Evolutionary conservation across 2,113 vertebrate genomes (phyloP).

Genomic region (Choloepus hoffmanni): DNA sequence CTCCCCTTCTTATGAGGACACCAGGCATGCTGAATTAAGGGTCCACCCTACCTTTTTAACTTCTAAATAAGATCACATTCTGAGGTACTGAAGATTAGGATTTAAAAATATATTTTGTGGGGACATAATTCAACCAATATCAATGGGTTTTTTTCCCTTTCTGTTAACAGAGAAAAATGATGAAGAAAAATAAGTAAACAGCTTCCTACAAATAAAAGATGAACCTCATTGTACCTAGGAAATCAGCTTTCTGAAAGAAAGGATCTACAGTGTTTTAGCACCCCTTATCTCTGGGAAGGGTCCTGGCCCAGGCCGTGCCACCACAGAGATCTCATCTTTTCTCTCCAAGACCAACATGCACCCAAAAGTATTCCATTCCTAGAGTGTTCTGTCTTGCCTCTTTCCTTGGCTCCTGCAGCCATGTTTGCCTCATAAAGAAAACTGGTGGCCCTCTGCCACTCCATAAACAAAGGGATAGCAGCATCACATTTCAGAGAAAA

Average conservation of each 20-base stretch:
- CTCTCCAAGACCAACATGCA: neutral
- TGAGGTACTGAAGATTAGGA: too few relatives aligned
- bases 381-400: neutral
- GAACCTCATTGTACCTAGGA: neutral
- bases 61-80: too few relatives aligned
- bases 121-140: too few relatives aligned
- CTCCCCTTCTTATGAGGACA: too few relatives aligned
- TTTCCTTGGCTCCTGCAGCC: neutral
- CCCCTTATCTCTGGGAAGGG: neutral
- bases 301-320: fast-evolving
- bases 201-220: neutral
- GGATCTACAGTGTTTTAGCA: neutral
- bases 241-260: neutral
- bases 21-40: too few relatives aligned
- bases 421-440: neutral
- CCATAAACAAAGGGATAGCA: slow-evolving; percentile 3
- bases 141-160: neutral
- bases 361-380: neutral
- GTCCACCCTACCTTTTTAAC: too few relatives aligned
- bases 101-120: too few relatives aligned
- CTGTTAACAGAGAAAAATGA: neutral
- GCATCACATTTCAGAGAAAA: slow-evolving; percentile 48
- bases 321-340: neutral
- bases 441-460: neutral
- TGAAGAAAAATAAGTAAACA: neutral